Conservation (phyloP, 2,113 vertebrate genomes). For the Cygnus atratus region DNA sequence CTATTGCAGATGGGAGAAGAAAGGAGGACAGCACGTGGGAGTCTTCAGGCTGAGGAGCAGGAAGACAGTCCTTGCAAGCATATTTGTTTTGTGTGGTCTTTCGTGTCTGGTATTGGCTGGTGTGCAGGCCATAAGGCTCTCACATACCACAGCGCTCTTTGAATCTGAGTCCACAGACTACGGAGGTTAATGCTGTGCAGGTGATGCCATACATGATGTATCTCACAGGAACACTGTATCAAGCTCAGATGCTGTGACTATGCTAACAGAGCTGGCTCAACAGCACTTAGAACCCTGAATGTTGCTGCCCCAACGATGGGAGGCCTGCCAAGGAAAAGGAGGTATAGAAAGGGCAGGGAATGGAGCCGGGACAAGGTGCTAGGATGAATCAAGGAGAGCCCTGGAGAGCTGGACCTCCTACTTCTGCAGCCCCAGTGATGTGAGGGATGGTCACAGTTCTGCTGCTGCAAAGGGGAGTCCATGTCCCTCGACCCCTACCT, state of each 20-base stretch:
- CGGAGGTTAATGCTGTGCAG: background rate
- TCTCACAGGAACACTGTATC: background rate
- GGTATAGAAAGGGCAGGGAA: background rate
- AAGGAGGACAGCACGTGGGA: background rate
- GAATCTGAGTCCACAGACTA: background rate
- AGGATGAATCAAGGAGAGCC: background rate
- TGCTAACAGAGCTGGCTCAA: background rate
- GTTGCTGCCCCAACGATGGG: background rate
- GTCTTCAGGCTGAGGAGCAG: background rate
- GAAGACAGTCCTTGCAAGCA: background rate
- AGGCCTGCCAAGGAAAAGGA: background rate
- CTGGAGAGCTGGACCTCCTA: background rate
- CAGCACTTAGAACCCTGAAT: background rate
- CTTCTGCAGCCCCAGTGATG: background rate
- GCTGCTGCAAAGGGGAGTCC: background rate
- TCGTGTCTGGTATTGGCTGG: background rate
- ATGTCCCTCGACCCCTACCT: background rate
- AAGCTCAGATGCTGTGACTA: background rate
- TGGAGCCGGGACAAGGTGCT: background rate
- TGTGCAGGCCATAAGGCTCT: background rate
- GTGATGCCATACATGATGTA: background rate
- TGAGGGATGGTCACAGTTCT: background rate
- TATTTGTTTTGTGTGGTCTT: conserved; percentile 15
- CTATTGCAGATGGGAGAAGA: background rate
- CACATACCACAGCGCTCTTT: background rate